Conservation (phyloP, 2,888 invertebrate species). For the Drosophila mulleri region DNA sequence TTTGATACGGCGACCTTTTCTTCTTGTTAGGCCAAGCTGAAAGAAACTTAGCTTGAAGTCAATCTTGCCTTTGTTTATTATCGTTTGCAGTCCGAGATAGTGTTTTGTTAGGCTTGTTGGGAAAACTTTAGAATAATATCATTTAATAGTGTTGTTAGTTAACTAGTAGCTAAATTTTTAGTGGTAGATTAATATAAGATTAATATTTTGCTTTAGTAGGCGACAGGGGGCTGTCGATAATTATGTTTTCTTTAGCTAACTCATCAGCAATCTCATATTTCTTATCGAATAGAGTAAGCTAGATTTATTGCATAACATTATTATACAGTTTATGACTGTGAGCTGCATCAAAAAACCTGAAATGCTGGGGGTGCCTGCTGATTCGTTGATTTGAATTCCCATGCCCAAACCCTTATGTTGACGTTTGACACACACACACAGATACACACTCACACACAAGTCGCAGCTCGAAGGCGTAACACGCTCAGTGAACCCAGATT, state of each 20-base stretch:
- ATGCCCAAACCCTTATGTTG: constrained; percentile 22
- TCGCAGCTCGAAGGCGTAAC: constrained; percentile 16
- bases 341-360: neutral
- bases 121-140: neutral
- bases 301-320: constrained; percentile 1
- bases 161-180: neutral
- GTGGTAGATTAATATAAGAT: neutral
- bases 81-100: neutral
- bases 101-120: neutral
- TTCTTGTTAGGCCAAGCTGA: neutral
- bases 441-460: constrained; percentile 8
- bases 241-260: neutral
- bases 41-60: neutral
- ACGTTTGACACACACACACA: constrained; percentile 22
- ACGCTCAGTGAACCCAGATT: constrained; percentile 37
- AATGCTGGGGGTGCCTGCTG: constrained; percentile 4
- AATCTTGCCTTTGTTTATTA: neutral
- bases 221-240: too few relatives aligned
- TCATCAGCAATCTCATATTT: neutral
- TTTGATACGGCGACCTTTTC: neutral
- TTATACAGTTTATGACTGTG: constrained; percentile 1
- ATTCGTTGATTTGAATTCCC: neutral
- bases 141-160: neutral
- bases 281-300: neutral
- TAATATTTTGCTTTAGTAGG: too few relatives aligned